Base-by-base conservation (phyloP, 2,888 invertebrate genomes). In the Alloscopus bannaensis region DNA sequence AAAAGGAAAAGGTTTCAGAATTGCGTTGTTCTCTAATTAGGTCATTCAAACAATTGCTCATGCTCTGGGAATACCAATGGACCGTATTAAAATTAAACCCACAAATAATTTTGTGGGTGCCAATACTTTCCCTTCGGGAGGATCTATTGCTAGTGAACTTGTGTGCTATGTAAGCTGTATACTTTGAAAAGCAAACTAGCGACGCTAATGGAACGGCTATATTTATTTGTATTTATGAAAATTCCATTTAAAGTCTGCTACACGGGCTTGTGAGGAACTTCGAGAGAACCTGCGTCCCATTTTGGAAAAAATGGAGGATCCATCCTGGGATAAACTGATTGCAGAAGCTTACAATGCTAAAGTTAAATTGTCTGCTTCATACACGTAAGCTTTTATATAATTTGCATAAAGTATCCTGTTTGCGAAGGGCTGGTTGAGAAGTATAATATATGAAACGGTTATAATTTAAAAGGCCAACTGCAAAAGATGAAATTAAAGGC, bases 41-140 rank as follows among this genome's bases (percentile, higher is more conserved):
- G 91, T 84, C n/a, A 84, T 84, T 0, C 87, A 87, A 83, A 88
- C 88, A 11, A 87, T 88, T 68, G 89, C 89, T 0, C 87, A 87
- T 71, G 86, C 87, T 50, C 83, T 89, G 8, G 87, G 87, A 0
- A 87, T 89, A 26, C 87, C 88, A 3, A 70, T 89, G 82, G 87
- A 87, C 2, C 82, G 86, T 71, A 86, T 89, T 29, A 87, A 86
- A 50, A 86, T 89, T 2, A 87, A 87, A 76, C 84, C 87, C 1
- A 80, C 87, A 2, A 87, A 87, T 47, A 87, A 87, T n/a, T 76
- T 88, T n/a, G 81, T 84, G 26, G 84, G 81, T 1, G 75, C 83
- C 2, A 89, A 89, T 84, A 84, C 87, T 13, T 47, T 69, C 3
- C 82, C 86, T 2, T 87, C 88, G 1, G 89, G 88, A 2, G 89